phyloP scores from a whole-genome alignment of 2,888 invertebrate genomes.

The Dione vanillae region DNA sequence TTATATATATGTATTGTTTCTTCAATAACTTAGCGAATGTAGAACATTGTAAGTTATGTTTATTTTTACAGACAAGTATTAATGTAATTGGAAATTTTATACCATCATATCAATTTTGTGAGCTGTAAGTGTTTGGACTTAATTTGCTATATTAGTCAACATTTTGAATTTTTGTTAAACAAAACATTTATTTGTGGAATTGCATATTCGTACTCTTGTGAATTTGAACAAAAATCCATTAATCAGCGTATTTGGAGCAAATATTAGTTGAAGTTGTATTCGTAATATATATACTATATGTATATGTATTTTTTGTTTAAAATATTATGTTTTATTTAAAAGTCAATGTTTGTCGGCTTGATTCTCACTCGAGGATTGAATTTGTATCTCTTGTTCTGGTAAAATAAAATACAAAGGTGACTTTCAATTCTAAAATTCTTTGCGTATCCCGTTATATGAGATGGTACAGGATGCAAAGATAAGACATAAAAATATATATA shows the following conservation, averaged over 20 bases:
- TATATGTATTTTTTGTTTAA: not conserved
- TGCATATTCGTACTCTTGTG: not conserved
- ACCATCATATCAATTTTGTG: not conserved
- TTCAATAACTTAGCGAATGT: not conserved
- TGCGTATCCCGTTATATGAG: no score
- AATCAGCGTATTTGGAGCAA: not conserved
- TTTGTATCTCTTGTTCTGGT: no score
- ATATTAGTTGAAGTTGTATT: not conserved
- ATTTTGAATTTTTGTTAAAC: not conserved
- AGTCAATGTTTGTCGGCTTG: no score
- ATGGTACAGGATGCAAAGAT: no score
- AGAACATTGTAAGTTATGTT: not conserved
- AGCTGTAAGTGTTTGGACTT: not conserved
- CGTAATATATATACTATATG: not conserved
- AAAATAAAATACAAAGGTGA: no score
- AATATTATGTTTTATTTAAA: no score
- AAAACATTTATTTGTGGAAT: not conserved
- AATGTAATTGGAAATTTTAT: conserved; percentile 14
- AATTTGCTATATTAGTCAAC: not conserved
- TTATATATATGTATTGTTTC: no score
- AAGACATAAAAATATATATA: no score
- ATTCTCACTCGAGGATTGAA: no score
- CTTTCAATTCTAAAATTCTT: no score
- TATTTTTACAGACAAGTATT: not conserved
- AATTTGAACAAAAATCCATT: not conserved